A percentile compares a stretch with the other conserved stretches of the same genome.
Evolutionary conservation across 2,113 vertebrate species (phyloP).

Genomic region (Natator depressus): DNA sequence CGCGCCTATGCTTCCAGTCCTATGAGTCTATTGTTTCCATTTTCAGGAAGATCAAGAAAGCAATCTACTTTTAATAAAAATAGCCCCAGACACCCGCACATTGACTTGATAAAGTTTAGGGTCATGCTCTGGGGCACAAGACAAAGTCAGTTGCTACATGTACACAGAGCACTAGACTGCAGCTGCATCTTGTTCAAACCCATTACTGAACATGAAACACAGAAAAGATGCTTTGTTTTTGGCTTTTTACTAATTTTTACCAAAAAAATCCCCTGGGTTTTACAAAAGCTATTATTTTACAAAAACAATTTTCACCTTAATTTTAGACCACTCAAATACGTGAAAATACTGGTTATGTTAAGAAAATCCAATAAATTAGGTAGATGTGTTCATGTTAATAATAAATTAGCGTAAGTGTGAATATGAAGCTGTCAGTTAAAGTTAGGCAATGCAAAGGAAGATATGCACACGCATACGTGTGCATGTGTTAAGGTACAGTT

Average conservation of each 20-base stretch:
- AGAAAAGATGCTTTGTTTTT: background rate
- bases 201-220: background rate
- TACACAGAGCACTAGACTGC: background rate
- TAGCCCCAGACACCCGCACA: background rate
- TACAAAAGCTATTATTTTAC: background rate
- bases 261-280: background rate
- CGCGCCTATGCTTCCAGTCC: too few relatives aligned
- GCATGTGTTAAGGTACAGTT: background rate
- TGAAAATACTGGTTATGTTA: background rate
- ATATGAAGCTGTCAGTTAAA: background rate
- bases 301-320: background rate
- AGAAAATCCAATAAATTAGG: background rate
- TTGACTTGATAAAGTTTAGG: background rate
- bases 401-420: background rate
- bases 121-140: background rate
- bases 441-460: background rate
- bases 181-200: background rate
- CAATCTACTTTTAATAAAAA: background rate
- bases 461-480: too few relatives aligned
- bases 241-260: background rate
- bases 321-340: background rate
- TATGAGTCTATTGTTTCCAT: too few relatives aligned
- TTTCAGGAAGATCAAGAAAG: background rate
- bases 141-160: background rate
- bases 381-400: background rate